A percentile compares a stretch with the other conserved stretches of the same genome.
Conservation (phyloP, 2,888 invertebrate species). For the Spatulosminthurus flaviceps region DNA sequence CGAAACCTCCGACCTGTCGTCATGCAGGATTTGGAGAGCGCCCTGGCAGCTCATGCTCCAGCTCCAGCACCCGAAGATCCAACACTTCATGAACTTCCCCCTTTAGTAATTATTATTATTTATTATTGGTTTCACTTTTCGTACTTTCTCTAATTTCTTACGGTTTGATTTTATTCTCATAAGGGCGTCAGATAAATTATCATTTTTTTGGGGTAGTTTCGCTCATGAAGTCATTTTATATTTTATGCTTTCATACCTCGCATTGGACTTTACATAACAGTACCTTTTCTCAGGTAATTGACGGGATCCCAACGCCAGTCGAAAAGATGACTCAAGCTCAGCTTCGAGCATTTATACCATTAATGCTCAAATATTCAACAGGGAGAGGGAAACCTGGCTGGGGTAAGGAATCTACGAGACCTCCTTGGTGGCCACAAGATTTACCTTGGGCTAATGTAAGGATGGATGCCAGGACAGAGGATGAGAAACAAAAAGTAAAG, state of each 20-base stretch:
- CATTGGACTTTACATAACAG: too few species aligned
- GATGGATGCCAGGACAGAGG: conserved; percentile 95
- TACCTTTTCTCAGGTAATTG: conserved; percentile 77
- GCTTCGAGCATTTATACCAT: conserved; percentile 92
- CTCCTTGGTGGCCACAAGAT: conserved; percentile 98
- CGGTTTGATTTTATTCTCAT: too few species aligned
- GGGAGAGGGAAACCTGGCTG: conserved; percentile 95
- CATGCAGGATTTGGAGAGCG: conserved; percentile 94
- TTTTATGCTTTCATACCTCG: too few species aligned
- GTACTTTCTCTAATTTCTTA: neutral
- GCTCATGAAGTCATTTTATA: too few species aligned
- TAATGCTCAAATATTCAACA: conserved; percentile 98
- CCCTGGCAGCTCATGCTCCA: conserved; percentile 91
- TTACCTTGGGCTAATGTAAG: conserved; percentile 98
- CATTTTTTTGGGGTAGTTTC: too few species aligned
- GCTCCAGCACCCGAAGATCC: conserved; percentile 88
- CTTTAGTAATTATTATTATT: conserved; percentile 73
- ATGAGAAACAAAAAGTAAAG: conserved; percentile 91
- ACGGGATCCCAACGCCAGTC: conserved; percentile 97
- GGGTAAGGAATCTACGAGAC: conserved; percentile 95
- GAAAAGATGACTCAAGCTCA: conserved; percentile 99
- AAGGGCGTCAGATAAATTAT: too few species aligned
- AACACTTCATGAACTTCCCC: conserved; percentile 92
- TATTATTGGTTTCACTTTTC: neutral
- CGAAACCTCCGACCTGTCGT: conserved; percentile 87